Evolutionary conservation across 2,888 invertebrate species (phyloP), one percentile per base, ranked within the genome.

Genomic region (Eupeodes luniger): DNA sequence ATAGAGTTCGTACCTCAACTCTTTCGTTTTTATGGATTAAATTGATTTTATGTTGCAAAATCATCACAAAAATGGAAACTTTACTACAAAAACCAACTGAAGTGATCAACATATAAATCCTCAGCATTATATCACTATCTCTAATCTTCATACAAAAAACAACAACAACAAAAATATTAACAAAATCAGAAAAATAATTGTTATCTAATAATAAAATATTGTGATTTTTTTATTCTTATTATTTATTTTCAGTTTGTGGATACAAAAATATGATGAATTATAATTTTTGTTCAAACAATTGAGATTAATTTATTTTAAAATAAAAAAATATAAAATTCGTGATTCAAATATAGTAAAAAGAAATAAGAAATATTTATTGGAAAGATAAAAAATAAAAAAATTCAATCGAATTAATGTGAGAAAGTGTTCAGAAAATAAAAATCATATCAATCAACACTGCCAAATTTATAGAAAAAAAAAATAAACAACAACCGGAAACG

Each of bases 271-370:
- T 81, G 61, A 77, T 59, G 11, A 72, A 59, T 72, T 47, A 70
- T 89, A 40, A 67, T 89, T 87, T 87, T 78, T 86, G 89, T 89
- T 89, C 83, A 84, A 81, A 85, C 86, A 69, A 70, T 89, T 89
- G 78, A 89, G 76, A 89, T 88, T 88, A 78, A 85, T 81, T 70
- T 59, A 79, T 69, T 62, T n/a, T 3, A 55, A 66, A 74, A 59
- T 57, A 36, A 74, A 57, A 57, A 87, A 67, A 69, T 34, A 27
- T 27, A 4, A 9, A 40, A 40, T 7, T 80, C 36, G 75, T 87
- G 78, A 78, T 81, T 85, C 19, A 80, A 82, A 40, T 40, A 40
- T 40, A 40, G 72, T 12, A 19, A 57, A 80, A 80, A 77, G 16
- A 19, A 57, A 7, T n/a, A 34, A 72, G 61, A 67, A 40, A 27